Evolutionary conservation across 2,888 invertebrate genomes (phyloP), one percentile per base, ranked within the genome.

Genomic region (Cataglyphis livida): DNA sequence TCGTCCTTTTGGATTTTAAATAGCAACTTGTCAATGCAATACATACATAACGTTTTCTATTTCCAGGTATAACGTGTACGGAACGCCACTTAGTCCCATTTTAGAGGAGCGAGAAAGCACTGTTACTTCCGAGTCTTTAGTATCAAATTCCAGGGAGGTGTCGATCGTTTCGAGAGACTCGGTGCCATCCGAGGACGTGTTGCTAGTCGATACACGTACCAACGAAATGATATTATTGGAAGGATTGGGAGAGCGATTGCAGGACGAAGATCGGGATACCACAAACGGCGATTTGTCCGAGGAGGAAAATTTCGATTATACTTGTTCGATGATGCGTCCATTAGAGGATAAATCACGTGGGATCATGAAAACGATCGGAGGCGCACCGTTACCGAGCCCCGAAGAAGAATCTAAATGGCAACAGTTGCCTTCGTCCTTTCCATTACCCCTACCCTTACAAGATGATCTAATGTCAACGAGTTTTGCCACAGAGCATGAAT

Each of bases 71-170:
- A 96, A 96, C 87, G 94, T 95, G 28, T 96, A 96, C 87, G 96
- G 96, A 28, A 95, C 95, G 0, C 96, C 96, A 0, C 90, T 96
- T 21, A 96, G 96, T 71, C 96, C 96, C 0, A 96, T 96, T 81
- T 94, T 96, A 35, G 96, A 96, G 91, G 96, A 96, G 93, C 95
- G 95, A 54, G 95, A 95, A 81, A 94, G 93, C 74, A 92, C 92
- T n/a, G 88, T 91, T 3, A 94, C 92, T 61, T 94, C 94, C 0
- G 94, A 94, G 64, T 94, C 93, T 25, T 79, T 92, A 51, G 90
- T 90, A 44, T 95, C 89, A 84, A 95, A 95, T 84, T 93, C 95
- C 1, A 94, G 93, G 35, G 94, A 94, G 51, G 91, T 90, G 9
- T 94, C 94, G 12, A 88, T 91, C 25, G 90, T 91, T 12, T 94